phyloP scores from a whole-genome alignment of 2,888 invertebrate species.

The Anodontia alba region DNA sequence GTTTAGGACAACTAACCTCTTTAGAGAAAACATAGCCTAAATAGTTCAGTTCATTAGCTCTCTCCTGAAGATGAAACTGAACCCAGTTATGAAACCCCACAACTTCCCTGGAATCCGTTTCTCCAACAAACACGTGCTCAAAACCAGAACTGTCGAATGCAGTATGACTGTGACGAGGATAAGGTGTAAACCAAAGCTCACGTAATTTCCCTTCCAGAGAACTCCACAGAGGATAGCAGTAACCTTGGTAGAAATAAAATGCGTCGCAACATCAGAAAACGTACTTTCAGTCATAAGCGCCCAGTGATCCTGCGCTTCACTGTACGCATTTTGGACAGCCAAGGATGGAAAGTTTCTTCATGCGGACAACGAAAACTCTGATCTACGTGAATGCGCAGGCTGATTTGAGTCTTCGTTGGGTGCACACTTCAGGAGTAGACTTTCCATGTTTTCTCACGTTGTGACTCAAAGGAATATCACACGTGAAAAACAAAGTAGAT shows the following conservation, averaged over 20 bases:
- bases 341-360: too few species aligned
- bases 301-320: too few species aligned
- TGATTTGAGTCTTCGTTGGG: too few species aligned
- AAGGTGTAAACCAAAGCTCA: constrained; percentile 88
- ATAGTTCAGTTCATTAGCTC: constrained; percentile 70
- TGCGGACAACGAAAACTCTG: too few species aligned
- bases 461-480: too few species aligned
- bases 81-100: constrained; percentile 96
- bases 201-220: constrained; percentile 43
- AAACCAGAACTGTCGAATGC: constrained; percentile 96
- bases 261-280: too few species aligned
- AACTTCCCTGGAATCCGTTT: constrained; percentile 90
- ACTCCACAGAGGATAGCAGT: constrained; percentile 37
- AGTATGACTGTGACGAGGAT: constrained; percentile 88
- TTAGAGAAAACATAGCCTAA: constrained; percentile 69
- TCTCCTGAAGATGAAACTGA: constrained; percentile 92
- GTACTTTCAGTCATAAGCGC: neutral
- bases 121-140: constrained; percentile 96
- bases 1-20: constrained; percentile 49
- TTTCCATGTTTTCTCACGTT: too few species aligned
- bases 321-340: too few species aligned
- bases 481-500: too few species aligned
- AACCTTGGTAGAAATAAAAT: constrained; percentile 34
- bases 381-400: too few species aligned
- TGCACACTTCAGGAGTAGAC: too few species aligned